These are phyloP conservation scores for Halichoeres trimaculatus DNA, from an alignment of 2,113 vertebrate species.

Conservation along the genomic window DNA sequence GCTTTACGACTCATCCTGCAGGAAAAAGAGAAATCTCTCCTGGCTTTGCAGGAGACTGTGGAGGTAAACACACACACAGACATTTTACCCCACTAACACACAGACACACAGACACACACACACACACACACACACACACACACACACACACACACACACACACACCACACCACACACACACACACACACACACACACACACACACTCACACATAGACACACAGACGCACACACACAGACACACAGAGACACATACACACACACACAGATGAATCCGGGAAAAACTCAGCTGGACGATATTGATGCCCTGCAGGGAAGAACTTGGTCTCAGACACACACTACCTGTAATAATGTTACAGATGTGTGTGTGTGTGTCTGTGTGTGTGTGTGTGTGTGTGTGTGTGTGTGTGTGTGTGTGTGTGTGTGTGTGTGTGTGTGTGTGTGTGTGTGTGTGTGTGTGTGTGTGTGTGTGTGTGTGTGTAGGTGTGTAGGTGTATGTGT, in stretches of 20 bases:
- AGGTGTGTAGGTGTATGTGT: slow-evolving; percentile 10
- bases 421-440: slow-evolving; percentile 10
- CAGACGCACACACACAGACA: slow-evolving; percentile 30
- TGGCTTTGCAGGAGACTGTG: slow-evolving; percentile 82
- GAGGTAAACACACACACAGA: slow-evolving; percentile 76
- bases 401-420: slow-evolving; percentile 9
- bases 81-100: too few species aligned
- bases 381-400: slow-evolving; percentile 10
- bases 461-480: slow-evolving; percentile 1
- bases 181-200: slow-evolving; percentile 32
- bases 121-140: slow-evolving; percentile 28
- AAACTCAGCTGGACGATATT: slow-evolving; percentile 36
- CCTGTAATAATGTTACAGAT: slow-evolving; percentile 29
- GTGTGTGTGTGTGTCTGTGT: slow-evolving; percentile 1
- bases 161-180: too few species aligned
- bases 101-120: slow-evolving; percentile 12
- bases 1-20: slow-evolving; percentile 73
- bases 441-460: slow-evolving; percentile 1
- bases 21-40: slow-evolving; percentile 82
- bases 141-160: slow-evolving; percentile 25
- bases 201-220: too few species aligned
- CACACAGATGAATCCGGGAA: slow-evolving; percentile 23
- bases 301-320: slow-evolving; percentile 16
- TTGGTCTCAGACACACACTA: slow-evolving; percentile 35
- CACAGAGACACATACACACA: neutral